Evolutionary conservation across 2,888 invertebrate genomes (phyloP).

Genomic region (Penaeus monodon): DNA sequence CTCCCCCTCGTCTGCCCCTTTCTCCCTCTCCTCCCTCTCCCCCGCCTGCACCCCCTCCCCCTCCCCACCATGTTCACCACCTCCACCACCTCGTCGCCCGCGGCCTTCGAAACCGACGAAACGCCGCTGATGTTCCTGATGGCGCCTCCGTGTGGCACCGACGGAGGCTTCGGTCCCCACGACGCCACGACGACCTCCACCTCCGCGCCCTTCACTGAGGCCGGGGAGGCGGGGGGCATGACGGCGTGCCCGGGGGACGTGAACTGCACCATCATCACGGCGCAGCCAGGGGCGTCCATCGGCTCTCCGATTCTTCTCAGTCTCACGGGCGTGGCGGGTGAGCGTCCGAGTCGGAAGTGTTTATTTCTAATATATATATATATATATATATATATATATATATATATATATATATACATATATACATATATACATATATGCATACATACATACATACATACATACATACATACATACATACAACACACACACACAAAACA

Average conservation of each 20-base stretch:
- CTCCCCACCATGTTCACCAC: not conserved
- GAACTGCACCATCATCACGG: constrained; percentile 36
- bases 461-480: no score
- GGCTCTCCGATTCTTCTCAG: constrained; percentile 42
- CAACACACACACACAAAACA: no score
- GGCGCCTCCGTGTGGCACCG: not conserved
- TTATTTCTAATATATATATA: not conserved
- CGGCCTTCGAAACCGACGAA: not conserved
- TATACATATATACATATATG: no score
- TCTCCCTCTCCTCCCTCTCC: no score
- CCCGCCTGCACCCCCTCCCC: not conserved
- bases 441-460: no score
- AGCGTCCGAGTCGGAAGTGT: not conserved
- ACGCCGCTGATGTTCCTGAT: not conserved
- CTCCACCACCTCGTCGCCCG: not conserved
- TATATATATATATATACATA: no score
- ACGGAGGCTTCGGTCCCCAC: not conserved
- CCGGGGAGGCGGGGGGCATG: not conserved
- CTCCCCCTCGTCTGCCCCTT: no score
- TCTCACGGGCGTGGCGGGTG: constrained; percentile 51
- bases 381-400: no score
- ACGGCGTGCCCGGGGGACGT: constrained; percentile 14
- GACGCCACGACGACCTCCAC: not conserved
- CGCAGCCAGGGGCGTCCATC: constrained; percentile 48
- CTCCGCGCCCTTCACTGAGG: not conserved